Conservation (phyloP, 1,140 invertebrate genomes). For the Glossosoma conforme region DNA sequence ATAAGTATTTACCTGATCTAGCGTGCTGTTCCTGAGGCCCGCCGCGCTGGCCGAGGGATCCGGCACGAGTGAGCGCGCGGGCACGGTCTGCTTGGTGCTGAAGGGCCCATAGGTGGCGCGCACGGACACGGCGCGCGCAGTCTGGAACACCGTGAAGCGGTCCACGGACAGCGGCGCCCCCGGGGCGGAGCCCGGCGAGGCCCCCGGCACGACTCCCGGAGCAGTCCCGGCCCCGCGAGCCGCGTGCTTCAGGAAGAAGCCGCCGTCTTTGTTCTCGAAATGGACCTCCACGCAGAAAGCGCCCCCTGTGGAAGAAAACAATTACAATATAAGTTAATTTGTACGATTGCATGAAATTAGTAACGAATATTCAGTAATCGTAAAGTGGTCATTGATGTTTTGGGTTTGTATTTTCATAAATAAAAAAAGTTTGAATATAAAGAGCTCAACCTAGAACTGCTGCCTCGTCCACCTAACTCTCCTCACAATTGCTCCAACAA, state of each 20-base stretch:
- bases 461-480: no score
- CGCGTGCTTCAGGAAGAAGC: constrained; percentile 80
- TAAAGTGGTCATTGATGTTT: no score
- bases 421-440: no score
- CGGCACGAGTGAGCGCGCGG: constrained; percentile 80
- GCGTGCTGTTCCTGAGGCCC: constrained; percentile 19
- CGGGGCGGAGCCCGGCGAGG: constrained; percentile 34
- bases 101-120: constrained; percentile 87
- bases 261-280: constrained; percentile 84
- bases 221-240: constrained; percentile 56
- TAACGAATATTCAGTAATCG: no score
- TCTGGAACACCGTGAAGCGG: constrained; percentile 84
- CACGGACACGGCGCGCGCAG: constrained; percentile 78
- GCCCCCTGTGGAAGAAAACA: constrained; percentile 36
- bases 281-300: constrained; percentile 68
- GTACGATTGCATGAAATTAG: no score
- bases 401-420: no score
- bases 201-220: constrained; percentile 37
- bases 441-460: no score
- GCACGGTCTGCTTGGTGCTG: constrained; percentile 88
- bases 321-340: no score
- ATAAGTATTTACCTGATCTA: no score
- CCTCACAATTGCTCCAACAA: no score
- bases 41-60: constrained; percentile 58
- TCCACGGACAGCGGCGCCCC: constrained; percentile 65